Conservation (phyloP, 2,888 invertebrate genomes). For the Gandaritis pyraliata region DNA sequence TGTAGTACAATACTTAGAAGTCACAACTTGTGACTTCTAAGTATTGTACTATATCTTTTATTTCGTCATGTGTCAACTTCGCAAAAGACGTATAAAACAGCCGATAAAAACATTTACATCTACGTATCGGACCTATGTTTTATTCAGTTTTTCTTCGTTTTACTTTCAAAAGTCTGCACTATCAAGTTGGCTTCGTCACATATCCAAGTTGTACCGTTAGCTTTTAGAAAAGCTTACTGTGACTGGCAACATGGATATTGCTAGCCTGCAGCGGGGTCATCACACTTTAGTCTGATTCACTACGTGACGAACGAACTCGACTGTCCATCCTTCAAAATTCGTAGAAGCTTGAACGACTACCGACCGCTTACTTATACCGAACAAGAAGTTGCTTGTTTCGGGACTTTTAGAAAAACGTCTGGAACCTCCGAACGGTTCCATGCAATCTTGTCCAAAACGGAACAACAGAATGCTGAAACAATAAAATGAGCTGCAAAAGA, state of each 20-base stretch:
- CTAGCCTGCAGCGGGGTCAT: slow-evolving; percentile 65
- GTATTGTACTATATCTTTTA: no score
- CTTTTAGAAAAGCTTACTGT: slow-evolving; percentile 60
- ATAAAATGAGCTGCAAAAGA: slow-evolving; percentile 24
- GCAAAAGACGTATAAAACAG: not conserved
- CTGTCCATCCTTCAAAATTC: slow-evolving; percentile 40
- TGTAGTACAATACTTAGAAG: no score
- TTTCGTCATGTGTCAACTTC: not conserved
- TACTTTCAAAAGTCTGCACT: slow-evolving; percentile 46
- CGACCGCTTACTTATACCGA: slow-evolving; percentile 14
- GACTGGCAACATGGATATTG: slow-evolving; percentile 55
- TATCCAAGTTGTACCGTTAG: slow-evolving; percentile 57
- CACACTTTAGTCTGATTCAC: slow-evolving; percentile 67
- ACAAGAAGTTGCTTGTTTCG: slow-evolving; percentile 9
- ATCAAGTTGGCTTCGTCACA: slow-evolving; percentile 11
- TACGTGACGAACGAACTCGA: slow-evolving; percentile 45
- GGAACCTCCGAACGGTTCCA: not conserved
- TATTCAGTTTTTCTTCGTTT: slow-evolving; percentile 36
- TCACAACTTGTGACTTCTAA: no score
- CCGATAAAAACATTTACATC: slow-evolving; percentile 44
- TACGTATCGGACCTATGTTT: slow-evolving; percentile 38
- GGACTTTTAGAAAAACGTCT: not conserved
- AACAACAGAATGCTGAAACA: slow-evolving; percentile 20
- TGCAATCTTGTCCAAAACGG: slow-evolving; percentile 2
- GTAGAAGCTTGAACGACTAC: slow-evolving; percentile 30